Percentiles rank a stretch among this genome's conserved stretches.
These are phyloP conservation scores for Tenrec ecaudatus DNA, from an alignment of 2,113 vertebrate species.

Conservation along the genomic window DNA sequence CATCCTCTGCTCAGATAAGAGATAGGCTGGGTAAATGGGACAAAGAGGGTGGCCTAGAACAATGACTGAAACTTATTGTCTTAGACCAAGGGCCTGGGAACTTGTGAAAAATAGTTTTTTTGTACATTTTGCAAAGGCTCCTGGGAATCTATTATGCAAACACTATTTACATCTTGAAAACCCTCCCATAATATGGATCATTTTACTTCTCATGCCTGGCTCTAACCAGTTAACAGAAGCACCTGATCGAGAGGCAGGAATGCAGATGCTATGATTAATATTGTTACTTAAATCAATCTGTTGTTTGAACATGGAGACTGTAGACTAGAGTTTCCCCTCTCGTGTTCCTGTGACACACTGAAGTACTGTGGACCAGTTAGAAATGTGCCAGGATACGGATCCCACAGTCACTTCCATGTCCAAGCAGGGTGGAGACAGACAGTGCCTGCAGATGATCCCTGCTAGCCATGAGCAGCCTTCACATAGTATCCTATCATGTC, in stretches of 20 bases:
- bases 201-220: background rate
- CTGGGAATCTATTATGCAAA: slow-evolving; percentile 1
- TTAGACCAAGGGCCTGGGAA: background rate
- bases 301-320: background rate
- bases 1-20: background rate
- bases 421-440: background rate
- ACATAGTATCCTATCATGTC: background rate
- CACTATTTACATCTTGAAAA: background rate
- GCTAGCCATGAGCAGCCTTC: background rate
- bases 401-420: background rate
- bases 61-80: slow-evolving; percentile 20
- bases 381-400: background rate
- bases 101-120: background rate
- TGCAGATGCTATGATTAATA: background rate
- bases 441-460: background rate
- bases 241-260: background rate
- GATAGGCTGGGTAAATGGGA: background rate
- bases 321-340: background rate
- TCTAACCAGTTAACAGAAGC: background rate
- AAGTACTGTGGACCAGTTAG: background rate
- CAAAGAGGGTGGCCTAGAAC: background rate
- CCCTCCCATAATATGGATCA: background rate
- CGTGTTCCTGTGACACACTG: background rate
- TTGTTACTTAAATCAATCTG: slow-evolving; percentile 2
- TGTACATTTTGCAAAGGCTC: background rate